A percentile compares a stretch with the other conserved stretches of the same genome.
These are phyloP conservation scores for Melanotaenia nigrans DNA, from an alignment of 2,797 vertebrate genomes.

Conservation along the genomic window DNA sequence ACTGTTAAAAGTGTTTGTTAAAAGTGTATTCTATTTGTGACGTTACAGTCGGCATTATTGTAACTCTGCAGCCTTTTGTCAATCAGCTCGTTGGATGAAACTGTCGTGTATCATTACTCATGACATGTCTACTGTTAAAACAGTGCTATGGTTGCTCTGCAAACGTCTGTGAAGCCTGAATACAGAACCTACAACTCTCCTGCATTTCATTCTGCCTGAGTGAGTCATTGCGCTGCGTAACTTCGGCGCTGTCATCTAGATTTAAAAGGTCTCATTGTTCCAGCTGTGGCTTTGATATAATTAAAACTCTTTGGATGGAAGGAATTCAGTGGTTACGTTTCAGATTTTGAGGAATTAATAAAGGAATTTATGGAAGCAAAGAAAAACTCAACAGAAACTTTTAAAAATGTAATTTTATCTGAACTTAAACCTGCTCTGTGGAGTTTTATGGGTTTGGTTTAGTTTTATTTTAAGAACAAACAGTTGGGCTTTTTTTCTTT, in stretches of 20 bases:
- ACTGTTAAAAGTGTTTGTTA: slow-evolving; percentile 42
- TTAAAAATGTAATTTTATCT: background rate
- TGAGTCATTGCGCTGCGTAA: slow-evolving; percentile 8
- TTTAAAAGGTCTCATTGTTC: slow-evolving; percentile 12
- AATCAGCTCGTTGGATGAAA: slow-evolving; percentile 22
- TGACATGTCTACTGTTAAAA: slow-evolving; percentile 23
- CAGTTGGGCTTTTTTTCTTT: background rate
- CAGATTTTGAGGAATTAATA: background rate
- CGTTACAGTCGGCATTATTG: slow-evolving; percentile 39
- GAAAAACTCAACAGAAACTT: background rate
- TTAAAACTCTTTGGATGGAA: slow-evolving; percentile 11
- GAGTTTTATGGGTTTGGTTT: background rate
- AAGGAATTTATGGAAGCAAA: background rate
- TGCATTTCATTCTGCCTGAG: slow-evolving; percentile 11
- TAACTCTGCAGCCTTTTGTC: slow-evolving; percentile 34
- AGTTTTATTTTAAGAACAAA: background rate
- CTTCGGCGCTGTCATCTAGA: slow-evolving; percentile 28
- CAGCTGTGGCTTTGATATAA: slow-evolving; percentile 20
- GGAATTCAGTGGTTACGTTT: background rate
- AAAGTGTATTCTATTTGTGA: slow-evolving; percentile 49
- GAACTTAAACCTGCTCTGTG: background rate
- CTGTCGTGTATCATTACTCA: slow-evolving; percentile 36
- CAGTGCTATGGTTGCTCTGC: slow-evolving; percentile 5
- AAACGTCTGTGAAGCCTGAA: slow-evolving; percentile 10
- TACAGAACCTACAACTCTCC: background rate